Conservation (phyloP, 2,797 vertebrate species). For the Loriculus beryllinus region DNA sequence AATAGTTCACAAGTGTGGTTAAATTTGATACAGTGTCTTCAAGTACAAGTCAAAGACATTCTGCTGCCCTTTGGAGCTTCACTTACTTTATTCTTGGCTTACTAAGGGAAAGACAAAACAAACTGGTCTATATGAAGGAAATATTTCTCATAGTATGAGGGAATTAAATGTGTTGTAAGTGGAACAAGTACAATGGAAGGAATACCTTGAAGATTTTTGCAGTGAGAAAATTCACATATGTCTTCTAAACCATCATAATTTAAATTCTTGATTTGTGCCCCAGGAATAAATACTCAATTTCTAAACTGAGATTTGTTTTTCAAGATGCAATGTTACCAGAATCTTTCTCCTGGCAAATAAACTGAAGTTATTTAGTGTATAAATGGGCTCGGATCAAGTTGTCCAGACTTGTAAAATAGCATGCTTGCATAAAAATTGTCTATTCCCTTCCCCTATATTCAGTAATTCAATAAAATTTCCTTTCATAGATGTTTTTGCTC, state of each 20-base stretch:
- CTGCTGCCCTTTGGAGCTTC: background rate
- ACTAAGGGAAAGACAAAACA: background rate
- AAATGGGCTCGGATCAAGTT: background rate
- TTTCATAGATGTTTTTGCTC: background rate
- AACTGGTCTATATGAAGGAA: background rate
- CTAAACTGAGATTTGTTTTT: background rate
- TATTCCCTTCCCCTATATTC: background rate
- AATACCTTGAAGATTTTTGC: background rate
- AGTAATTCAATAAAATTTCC: background rate
- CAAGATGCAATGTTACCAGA: background rate
- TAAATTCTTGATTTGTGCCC: background rate
- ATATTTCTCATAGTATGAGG: background rate
- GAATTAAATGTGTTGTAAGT: background rate
- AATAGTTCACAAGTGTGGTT: background rate
- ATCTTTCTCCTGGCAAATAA: background rate
- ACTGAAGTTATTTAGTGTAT: background rate
- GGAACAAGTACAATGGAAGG: background rate
- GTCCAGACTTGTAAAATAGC: background rate
- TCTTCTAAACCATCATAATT: background rate
- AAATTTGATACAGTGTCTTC: background rate
- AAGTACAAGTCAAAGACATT: background rate
- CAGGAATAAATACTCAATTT: background rate
- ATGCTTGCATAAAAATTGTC: background rate
- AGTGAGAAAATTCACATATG: background rate
- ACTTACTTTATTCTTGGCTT: background rate